Evolutionary conservation across 2,888 invertebrate species (phyloP).

Genomic region (Drosophila barbarae): DNA sequence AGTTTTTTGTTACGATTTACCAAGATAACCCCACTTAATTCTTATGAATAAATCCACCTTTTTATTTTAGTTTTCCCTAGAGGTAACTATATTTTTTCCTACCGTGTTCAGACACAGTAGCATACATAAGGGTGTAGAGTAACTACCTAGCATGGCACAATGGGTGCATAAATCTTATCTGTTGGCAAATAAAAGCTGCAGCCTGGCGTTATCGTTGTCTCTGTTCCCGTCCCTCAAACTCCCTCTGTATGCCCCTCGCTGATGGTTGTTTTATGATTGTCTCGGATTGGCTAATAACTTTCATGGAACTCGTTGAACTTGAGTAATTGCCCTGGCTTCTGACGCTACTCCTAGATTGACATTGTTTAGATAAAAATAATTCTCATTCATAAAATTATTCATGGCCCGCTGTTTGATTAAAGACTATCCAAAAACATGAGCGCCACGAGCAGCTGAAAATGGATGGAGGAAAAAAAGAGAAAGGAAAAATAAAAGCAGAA

Average conservation of each 20-base stretch:
- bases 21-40: neutral
- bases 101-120: neutral
- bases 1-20: neutral
- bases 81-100: neutral
- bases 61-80: neutral
- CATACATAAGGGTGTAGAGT: neutral
- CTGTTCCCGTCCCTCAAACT: neutral
- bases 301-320: conserved; percentile 41
- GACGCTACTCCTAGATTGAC: conserved; percentile 10
- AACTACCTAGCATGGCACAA: conserved; percentile 8
- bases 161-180: conserved; percentile 40
- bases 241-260: neutral
- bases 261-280: conserved; percentile 14
- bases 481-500: neutral
- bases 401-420: conserved; percentile 44
- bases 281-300: conserved; percentile 35
- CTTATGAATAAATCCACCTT: neutral
- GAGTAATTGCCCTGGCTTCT: conserved; percentile 36
- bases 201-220: conserved; percentile 15
- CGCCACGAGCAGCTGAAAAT: neutral
- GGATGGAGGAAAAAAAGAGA: no score
- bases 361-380: conserved; percentile 40
- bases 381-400: conserved; percentile 40
- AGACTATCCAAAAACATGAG: conserved; percentile 11
- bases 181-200: conserved; percentile 38